Conservation (phyloP, 1,140 invertebrate genomes). For the Brachionus koreanus region DNA sequence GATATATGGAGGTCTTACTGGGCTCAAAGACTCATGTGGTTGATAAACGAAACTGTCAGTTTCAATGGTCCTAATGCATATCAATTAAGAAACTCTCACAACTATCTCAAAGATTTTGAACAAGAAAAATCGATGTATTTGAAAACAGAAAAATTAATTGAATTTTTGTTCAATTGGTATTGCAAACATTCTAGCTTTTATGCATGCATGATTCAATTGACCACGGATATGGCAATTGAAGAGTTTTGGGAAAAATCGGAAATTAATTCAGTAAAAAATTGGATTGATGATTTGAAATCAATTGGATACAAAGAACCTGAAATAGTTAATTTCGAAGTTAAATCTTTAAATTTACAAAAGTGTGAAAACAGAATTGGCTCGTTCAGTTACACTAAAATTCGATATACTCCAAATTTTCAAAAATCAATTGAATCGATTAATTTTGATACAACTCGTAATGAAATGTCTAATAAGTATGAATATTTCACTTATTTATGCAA, state of each 20-base stretch:
- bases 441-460: not conserved
- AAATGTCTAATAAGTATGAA: not conserved
- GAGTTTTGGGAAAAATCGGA: slow-evolving; percentile 47
- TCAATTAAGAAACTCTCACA: slow-evolving; percentile 48
- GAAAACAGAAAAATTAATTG: slow-evolving; percentile 46
- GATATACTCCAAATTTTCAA: slow-evolving; percentile 14
- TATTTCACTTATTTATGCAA: not conserved
- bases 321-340: not conserved
- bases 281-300: slow-evolving; percentile 47
- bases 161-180: slow-evolving; percentile 47
- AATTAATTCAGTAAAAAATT: slow-evolving; percentile 45
- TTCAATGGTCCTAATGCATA: slow-evolving; percentile 48
- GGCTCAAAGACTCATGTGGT: slow-evolving; percentile 50
- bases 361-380: not conserved
- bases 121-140: slow-evolving; percentile 48
- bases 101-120: slow-evolving; percentile 47
- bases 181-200: slow-evolving; percentile 46
- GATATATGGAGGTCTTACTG: slow-evolving; percentile 55
- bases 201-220: slow-evolving; percentile 46
- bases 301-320: slow-evolving; percentile 44
- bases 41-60: slow-evolving; percentile 48
- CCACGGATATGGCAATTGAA: slow-evolving; percentile 45
- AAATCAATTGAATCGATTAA: not conserved
- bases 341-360: not conserved
- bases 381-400: not conserved